Percentiles rank a stretch among this genome's conserved stretches.
Evolutionary conservation across 2,888 invertebrate species (phyloP).

Genomic region (Scrobipalpa atriplicella): DNA sequence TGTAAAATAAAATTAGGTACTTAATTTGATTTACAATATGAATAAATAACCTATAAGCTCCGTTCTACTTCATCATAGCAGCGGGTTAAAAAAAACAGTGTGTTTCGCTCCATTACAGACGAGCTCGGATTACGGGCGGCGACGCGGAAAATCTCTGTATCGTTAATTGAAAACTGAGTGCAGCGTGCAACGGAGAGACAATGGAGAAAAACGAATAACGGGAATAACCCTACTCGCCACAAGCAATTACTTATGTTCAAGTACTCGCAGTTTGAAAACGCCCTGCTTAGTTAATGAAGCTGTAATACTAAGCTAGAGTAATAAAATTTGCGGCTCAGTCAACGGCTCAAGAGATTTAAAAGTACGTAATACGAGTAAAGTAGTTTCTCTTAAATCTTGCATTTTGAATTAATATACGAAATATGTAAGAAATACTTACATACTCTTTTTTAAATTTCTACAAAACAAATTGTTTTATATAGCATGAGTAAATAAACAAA

Average conservation of each 20-base stretch:
- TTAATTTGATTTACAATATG: no score
- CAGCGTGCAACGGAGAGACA: slow-evolving; percentile 31
- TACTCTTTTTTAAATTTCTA: no score
- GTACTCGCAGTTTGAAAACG: background rate
- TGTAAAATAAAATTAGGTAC: no score
- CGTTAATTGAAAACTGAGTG: slow-evolving; percentile 69
- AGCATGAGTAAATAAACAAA: no score
- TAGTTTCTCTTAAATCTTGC: no score
- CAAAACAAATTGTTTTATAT: no score
- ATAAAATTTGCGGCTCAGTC: background rate
- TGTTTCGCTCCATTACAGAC: slow-evolving; percentile 55
- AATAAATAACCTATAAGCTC: no score
- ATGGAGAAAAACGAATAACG: slow-evolving; percentile 10
- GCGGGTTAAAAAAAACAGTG: slow-evolving; percentile 30
- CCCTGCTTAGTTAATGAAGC: background rate
- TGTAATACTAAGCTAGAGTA: background rate
- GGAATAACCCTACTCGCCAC: slow-evolving; percentile 6
- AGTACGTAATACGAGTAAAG: background rate
- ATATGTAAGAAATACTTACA: no score
- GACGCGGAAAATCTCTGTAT: slow-evolving; percentile 63
- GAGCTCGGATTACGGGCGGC: slow-evolving; percentile 49
- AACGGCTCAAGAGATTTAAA: background rate
- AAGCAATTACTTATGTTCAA: background rate
- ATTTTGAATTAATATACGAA: no score
- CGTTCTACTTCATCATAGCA: background rate